These are phyloP conservation scores for Corella eumyota DNA, from an alignment of 23 tunicate species.

Conservation along the genomic window DNA sequence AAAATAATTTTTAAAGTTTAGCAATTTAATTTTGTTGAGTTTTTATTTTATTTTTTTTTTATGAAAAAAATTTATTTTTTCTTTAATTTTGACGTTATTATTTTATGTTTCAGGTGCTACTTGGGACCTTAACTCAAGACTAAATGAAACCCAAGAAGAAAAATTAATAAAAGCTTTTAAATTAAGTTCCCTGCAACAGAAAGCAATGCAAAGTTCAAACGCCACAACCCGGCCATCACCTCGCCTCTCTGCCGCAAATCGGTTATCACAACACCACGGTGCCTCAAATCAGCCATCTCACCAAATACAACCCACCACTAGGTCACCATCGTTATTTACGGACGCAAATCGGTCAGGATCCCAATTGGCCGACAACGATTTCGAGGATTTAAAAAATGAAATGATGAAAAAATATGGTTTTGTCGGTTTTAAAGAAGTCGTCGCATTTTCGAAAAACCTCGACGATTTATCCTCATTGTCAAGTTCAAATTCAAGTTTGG, in stretches of 20 bases:
- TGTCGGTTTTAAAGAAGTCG: conserved; percentile 30
- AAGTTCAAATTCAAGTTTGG: conserved; percentile 14
- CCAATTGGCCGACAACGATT: conserved; percentile 16
- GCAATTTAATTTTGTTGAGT: too few species aligned
- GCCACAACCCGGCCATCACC: not conserved
- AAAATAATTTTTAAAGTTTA: too few species aligned
- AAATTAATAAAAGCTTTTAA: conserved; percentile 19
- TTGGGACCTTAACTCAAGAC: too few species aligned
- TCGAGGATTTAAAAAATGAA: conserved; percentile 74
- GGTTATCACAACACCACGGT: too few species aligned
- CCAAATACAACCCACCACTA: not conserved
- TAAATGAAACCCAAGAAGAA: too few species aligned
- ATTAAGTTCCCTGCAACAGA: conserved; percentile 20
- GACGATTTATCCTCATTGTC: conserved; percentile 36
- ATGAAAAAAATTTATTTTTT: too few species aligned
- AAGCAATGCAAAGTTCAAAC: conserved; percentile 7
- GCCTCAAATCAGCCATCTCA: too few species aligned
- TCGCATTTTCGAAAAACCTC: conserved; percentile 4
- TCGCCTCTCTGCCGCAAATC: not conserved
- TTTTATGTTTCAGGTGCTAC: too few species aligned
- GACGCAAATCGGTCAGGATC: not conserved
- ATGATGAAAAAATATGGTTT: conserved; percentile 78
- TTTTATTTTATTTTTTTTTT: too few species aligned
- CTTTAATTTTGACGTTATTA: too few species aligned
- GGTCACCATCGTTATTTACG: not conserved